Evolutionary conservation across 2,888 invertebrate species (phyloP), one percentile per base, ranked within the genome.

Genomic region (Zootermopsis nevadensis): DNA sequence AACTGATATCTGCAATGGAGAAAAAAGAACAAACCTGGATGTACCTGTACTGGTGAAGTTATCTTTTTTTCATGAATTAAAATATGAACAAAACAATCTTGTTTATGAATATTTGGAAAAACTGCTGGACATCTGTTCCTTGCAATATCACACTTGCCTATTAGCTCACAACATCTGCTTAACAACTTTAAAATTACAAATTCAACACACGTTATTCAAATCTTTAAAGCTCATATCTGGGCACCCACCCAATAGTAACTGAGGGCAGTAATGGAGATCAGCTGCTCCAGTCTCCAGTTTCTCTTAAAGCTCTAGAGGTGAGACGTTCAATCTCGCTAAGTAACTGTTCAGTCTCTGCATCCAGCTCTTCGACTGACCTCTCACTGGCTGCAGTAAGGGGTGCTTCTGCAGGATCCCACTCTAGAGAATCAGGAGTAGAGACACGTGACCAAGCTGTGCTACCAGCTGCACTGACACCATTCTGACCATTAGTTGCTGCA

Each of bases 251-350:
- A 66, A 66, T n/a, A 33, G 69, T 30, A 31, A 33, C 22, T 69
- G 27, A 69, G 19, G 31, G 22, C 69, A 69, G 33, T 69, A 69
- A 74, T 74, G 74, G 74, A 74, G 80, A 84, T 85, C 85, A 85
- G 84, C 85, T 85, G 55, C 81, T 84, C 84, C 85, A 84, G 77
- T 91, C 91, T 27, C 93, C 93, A 6, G 94, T 94, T 88, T 94
- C 94, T 86, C 92, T 91, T 81, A 94, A 89, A 42, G 93, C 93
- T 88, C 92, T 91, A 86, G 92, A 91, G 42, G 94, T 94, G 82
- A 94, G 90, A 87, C 92, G 90, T 88, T 94, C 94, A 85, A 94
- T 94, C 89, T 94, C 94, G 86, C 92, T 92, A 84, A 94, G 88
- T 83, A 94, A 88, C 87, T 92, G 92, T 86, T 93, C 92, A 12